phyloP scores from a whole-genome alignment of 2,113 vertebrate genomes.

The Ranitomeya variabilis region DNA sequence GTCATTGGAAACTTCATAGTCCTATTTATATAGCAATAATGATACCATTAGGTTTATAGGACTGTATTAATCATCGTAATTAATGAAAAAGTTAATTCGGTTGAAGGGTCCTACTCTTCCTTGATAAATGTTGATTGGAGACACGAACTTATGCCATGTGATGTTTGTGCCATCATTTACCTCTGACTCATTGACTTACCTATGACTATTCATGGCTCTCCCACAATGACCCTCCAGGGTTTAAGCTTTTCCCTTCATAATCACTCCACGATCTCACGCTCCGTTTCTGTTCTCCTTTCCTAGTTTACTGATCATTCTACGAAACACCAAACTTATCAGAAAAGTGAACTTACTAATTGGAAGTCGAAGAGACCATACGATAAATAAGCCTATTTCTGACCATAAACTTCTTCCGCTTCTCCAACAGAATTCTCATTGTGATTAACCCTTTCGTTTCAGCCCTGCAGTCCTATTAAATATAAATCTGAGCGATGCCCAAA shows the following conservation, averaged over 20 bases:
- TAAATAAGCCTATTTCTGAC: neutral
- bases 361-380: neutral
- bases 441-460: neutral
- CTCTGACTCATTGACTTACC: neutral
- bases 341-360: neutral
- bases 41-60: neutral
- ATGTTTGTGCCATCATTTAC: neutral
- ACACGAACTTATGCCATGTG: neutral
- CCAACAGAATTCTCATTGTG: neutral
- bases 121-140: neutral
- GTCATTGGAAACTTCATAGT: neutral
- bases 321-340: neutral
- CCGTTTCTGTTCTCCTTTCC: neutral
- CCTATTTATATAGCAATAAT: constrained; percentile 25
- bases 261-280: neutral
- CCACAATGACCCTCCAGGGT: neutral
- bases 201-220: neutral
- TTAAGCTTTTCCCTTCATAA: neutral
- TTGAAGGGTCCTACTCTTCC: neutral
- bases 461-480: neutral
- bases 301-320: no score
- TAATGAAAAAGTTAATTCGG: neutral
- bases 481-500: no score
- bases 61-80: neutral
- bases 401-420: neutral